Evolutionary conservation across 2,888 invertebrate species (phyloP).

Genomic region (Scaeva pyrastri): DNA sequence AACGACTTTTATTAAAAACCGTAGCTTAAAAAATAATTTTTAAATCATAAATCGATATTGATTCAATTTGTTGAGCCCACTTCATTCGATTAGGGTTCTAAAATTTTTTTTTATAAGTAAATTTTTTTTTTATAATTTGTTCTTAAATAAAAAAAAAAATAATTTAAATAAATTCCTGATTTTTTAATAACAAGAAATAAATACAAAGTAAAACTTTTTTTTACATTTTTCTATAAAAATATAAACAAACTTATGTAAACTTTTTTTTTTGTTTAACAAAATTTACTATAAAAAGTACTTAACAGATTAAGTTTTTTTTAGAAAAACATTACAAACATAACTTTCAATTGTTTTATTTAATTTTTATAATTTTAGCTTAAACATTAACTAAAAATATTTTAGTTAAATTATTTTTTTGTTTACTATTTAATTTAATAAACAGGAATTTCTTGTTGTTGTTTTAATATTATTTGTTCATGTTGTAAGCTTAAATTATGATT

Average conservation of each 20-base stretch:
- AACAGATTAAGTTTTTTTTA: background rate
- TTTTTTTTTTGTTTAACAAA: background rate
- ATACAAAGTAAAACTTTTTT: background rate
- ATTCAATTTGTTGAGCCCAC: slow-evolving; percentile 16
- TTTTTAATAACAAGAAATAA: too few species aligned
- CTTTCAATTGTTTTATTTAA: background rate
- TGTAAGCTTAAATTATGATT: slow-evolving; percentile 22
- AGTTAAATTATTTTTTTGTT: background rate
- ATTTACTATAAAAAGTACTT: background rate
- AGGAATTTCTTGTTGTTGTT: slow-evolving; percentile 61
- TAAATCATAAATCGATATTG: background rate
- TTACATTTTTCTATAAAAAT: slow-evolving; percentile 4
- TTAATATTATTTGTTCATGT: slow-evolving; percentile 36
- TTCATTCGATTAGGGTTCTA: background rate
- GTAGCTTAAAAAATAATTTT: background rate
- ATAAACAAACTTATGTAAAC: background rate
- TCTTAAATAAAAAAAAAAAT: too few species aligned
- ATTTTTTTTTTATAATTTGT: background rate
- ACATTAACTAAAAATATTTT: background rate
- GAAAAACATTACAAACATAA: background rate
- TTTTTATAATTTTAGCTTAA: background rate
- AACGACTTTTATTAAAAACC: too few species aligned
- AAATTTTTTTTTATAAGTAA: background rate
- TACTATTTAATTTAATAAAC: slow-evolving; percentile 54
- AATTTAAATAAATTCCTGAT: too few species aligned